A percentile compares a stretch with the other conserved stretches of the same genome.
These are phyloP conservation scores for Timema podura DNA, from an alignment of 2,888 invertebrate genomes.

Conservation along the genomic window DNA sequence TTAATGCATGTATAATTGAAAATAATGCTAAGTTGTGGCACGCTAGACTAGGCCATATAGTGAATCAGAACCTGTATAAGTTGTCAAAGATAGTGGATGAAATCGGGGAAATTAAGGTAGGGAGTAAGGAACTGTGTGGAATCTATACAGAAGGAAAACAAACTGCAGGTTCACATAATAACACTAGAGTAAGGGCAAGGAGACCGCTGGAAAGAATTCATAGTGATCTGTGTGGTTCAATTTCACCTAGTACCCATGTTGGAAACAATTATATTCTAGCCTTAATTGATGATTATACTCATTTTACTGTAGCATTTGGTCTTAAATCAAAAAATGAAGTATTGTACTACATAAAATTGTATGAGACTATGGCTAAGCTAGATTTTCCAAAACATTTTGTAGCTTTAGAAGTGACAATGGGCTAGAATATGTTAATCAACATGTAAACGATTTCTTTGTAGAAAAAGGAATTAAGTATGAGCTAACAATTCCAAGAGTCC, in stretches of 20 bases:
- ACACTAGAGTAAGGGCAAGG: neutral
- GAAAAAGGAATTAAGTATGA: slow-evolving; percentile 10
- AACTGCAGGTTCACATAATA: too few species aligned
- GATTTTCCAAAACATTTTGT: neutral
- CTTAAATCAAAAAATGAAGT: neutral
- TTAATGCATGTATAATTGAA: neutral
- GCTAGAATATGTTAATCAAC: neutral
- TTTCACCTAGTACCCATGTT: neutral
- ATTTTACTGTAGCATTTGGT: slow-evolving; percentile 10
- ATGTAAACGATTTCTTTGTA: slow-evolving; percentile 1
- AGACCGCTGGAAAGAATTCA: neutral
- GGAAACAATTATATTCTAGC: neutral
- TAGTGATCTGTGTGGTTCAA: slow-evolving; percentile 10
- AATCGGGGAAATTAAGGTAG: neutral
- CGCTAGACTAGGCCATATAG: neutral
- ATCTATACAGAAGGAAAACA: too few species aligned
- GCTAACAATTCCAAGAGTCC: neutral
- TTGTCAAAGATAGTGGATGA: neutral
- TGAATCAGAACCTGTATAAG: slow-evolving; percentile 1
- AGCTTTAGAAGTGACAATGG: slow-evolving; percentile 8
- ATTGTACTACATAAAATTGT: slow-evolving; percentile 7
- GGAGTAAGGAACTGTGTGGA: too few species aligned
- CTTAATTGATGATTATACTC: slow-evolving; percentile 12
- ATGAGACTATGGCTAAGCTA: slow-evolving; percentile 7
- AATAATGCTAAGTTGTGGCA: slow-evolving; percentile 8